Conservation (phyloP, 2,113 vertebrate species). For the Dromas ardeola region DNA sequence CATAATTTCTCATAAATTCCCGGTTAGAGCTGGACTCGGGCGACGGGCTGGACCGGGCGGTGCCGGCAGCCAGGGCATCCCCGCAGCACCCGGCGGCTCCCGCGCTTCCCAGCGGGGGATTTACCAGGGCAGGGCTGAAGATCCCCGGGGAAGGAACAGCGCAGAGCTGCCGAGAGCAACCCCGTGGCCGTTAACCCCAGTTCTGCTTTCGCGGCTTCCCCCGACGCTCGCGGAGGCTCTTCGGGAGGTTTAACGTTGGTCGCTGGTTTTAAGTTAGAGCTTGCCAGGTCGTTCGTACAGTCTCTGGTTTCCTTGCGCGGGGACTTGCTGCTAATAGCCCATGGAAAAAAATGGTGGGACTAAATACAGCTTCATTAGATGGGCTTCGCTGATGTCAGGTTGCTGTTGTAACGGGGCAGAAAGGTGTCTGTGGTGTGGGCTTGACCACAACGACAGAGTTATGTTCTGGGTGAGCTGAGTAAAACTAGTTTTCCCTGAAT, state of each 20-base stretch:
- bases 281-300: background rate
- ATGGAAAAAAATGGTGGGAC: background rate
- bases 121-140: background rate
- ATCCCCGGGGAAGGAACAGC: fast-evolving
- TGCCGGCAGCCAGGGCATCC: background rate
- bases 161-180: background rate
- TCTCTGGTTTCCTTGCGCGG: background rate
- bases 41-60: background rate
- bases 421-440: background rate
- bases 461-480: background rate
- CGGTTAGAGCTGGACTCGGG: background rate
- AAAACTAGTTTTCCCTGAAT: background rate
- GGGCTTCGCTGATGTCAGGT: background rate
- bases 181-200: background rate
- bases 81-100: background rate
- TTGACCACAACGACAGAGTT: background rate
- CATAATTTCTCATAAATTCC: background rate
- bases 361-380: background rate
- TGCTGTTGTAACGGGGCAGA: background rate
- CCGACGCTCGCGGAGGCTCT: fast-evolving
- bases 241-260: background rate
- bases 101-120: fast-evolving
- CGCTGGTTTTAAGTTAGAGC: background rate
- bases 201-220: conserved; percentile 28
- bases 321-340: background rate